Evolutionary conservation across 2,888 invertebrate species (phyloP).

Genomic region (Mesorhabditis sp.): DNA sequence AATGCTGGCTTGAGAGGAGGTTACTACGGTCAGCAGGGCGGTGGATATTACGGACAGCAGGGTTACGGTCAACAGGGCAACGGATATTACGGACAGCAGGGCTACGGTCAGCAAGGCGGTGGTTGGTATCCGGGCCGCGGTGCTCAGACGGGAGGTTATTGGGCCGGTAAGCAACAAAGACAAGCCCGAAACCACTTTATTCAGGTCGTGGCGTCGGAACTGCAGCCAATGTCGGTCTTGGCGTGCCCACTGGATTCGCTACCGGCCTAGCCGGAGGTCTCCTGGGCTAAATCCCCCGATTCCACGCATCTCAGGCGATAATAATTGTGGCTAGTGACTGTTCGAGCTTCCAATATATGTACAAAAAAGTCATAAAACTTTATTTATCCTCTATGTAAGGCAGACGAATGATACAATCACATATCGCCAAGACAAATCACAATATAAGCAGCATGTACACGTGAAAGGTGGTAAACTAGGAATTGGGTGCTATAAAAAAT

Average conservation of each 20-base stretch:
- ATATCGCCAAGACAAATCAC: no score
- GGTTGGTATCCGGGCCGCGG: not conserved
- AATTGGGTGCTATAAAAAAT: no score
- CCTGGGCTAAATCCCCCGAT: not conserved
- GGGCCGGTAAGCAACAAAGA: conserved; percentile 1
- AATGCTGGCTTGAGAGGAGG: no score
- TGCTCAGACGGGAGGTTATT: conserved; percentile 1
- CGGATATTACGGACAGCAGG: not conserved
- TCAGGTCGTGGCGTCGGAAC: not conserved
- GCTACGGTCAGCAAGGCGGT: conserved; percentile 2
- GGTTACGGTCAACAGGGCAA: not conserved
- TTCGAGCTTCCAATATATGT: no score
- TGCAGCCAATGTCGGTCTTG: conserved; percentile 1
- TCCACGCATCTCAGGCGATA: not conserved
- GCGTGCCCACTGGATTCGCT: not conserved
- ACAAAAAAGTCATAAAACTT: no score
- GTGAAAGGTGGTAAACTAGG: no score
- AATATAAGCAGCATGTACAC: no score
- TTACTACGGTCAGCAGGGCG: not conserved
- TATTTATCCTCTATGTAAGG: no score
- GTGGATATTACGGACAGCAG: not conserved
- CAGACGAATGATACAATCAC: no score
- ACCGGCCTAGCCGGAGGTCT: conserved; percentile 3
- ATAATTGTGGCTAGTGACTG: no score
- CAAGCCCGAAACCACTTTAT: not conserved